Evolutionary conservation across 2,797 vertebrate species (phyloP).

Genomic region (Dendrocincla fuliginosa): DNA sequence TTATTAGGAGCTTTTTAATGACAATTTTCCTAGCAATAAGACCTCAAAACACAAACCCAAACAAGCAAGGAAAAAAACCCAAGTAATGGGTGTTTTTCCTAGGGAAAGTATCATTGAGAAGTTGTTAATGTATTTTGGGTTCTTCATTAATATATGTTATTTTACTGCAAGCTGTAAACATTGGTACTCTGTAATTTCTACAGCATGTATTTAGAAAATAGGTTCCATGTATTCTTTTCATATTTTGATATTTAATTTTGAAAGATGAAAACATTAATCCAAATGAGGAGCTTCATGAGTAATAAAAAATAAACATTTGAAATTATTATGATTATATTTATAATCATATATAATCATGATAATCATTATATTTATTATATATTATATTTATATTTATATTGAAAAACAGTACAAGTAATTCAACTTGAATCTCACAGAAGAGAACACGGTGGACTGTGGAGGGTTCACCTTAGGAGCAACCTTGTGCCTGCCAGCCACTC

Average conservation of each 20-base stretch:
- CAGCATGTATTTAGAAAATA: neutral
- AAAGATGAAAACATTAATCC: neutral
- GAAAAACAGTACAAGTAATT: neutral
- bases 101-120: neutral
- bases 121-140: neutral
- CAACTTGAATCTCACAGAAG: neutral
- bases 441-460: neutral
- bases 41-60: neutral
- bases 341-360: too few species aligned
- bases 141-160: neutral
- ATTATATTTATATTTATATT: too few species aligned
- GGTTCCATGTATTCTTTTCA: neutral
- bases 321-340: neutral
- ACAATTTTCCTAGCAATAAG: neutral
- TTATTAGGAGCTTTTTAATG: neutral
- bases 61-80: accelerated
- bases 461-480: neutral
- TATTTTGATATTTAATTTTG: neutral
- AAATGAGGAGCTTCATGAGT: neutral
- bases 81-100: neutral
- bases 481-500: neutral
- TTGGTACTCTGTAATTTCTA: neutral
- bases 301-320: neutral
- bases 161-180: neutral
- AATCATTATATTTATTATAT: too few species aligned